Evolutionary conservation across 2,113 vertebrate genomes (phyloP), one percentile per base, ranked within the genome.

Genomic region (Butastur rufipennis): DNA sequence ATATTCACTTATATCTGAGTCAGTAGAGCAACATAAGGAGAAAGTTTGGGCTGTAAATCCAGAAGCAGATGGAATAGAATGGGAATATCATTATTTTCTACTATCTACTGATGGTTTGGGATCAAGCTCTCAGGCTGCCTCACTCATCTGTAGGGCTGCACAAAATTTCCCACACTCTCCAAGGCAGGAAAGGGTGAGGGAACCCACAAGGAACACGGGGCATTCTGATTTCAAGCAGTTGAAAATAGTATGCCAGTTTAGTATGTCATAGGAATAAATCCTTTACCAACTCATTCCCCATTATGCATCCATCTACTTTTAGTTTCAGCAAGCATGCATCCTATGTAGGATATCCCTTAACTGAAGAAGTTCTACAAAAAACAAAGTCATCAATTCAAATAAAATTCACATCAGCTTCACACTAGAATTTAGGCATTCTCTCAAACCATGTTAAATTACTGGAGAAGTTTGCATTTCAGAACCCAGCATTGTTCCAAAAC

Each of bases 191-290:
- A 36, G 25, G 45, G 31, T 21, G 23, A 62, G 7, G 20, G 11
- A 81, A 71, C 11, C 19, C 1, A 1, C 5, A 17, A 84, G 17
- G 34, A 81, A 43, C 4, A 52, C 1, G 3, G 5, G 1, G 4
- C 12, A 78, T n/a, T 72, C 63, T 16, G 5, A 68, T 55, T 68
- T 77, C 50, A 75, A 70, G 38, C 8, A 50, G 11, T 16, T 67
- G 68, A 48, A 15, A 36, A 5, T 21, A 56, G 10, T 11, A 50
- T 19, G 6, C 7, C 56, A 36, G 40, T 36, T 50, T 31, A 68
- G 12, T 22, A 53, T 16, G 34, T 36, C 53, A 68, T 16, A 71
- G 20, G 27, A 75, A 81, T 26, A 52, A 43, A 43, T 32, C 19
- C 20, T 67, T 40, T 68, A 42, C 38, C 19, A 73, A 43, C 15